Evolutionary conservation across 2,888 invertebrate genomes (phyloP).

Genomic region (Bugula neritina): DNA sequence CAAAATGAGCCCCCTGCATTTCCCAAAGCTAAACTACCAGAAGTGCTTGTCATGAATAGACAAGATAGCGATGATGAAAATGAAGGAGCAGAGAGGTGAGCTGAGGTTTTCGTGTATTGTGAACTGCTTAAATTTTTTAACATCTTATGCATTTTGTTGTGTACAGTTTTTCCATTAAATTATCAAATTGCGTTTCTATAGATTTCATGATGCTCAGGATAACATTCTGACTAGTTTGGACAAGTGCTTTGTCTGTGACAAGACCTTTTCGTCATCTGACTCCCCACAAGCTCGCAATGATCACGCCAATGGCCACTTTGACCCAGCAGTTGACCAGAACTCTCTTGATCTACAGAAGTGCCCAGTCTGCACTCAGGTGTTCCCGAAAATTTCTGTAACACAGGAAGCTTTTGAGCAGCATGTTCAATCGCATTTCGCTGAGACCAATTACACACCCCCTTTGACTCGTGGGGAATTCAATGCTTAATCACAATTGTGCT

Average conservation of each 20-base stretch:
- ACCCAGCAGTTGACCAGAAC: background rate
- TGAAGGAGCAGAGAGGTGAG: background rate
- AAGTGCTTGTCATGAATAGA: background rate
- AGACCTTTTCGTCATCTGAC: background rate
- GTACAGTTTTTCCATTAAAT: background rate
- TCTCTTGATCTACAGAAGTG: background rate
- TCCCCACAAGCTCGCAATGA: background rate
- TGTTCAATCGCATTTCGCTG: background rate
- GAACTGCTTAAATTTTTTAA: too few relatives aligned
- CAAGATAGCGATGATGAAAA: conserved; percentile 3
- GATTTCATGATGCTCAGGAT: conserved; percentile 12
- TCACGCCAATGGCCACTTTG: background rate
- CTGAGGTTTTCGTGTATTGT: background rate
- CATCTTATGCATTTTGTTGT: background rate
- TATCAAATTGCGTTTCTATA: background rate
- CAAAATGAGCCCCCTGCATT: background rate
- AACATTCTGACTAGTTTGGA: background rate
- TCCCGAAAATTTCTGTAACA: background rate
- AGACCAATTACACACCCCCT: background rate
- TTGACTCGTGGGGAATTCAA: background rate
- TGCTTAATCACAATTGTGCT: too few relatives aligned
- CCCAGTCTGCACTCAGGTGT: background rate
- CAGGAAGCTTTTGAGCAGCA: background rate
- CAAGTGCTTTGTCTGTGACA: conserved; percentile 19
- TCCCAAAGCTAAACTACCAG: background rate